Base-by-base conservation (phyloP, 2,797 vertebrate species). In the Anguilla obscura region DNA sequence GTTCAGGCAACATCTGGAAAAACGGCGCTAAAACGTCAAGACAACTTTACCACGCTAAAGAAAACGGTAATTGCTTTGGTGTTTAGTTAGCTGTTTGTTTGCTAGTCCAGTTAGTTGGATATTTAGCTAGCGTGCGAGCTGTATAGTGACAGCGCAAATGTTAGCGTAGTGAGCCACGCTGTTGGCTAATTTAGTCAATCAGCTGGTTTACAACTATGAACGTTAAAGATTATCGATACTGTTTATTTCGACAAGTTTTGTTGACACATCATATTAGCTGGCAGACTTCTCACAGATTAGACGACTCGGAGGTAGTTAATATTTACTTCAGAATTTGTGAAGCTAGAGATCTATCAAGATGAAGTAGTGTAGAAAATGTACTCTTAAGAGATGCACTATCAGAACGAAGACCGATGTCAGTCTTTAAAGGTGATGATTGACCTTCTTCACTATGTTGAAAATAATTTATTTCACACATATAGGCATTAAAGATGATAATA, bases 21-120 rank as follows among this genome's bases (percentile, higher is more conserved):
- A 90, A 82, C 89, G 76, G 90, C 88, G 89, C 80, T 45, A 87
- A 89, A 91, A 93, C 92, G 93, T 93, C 93, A 92, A 85, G 90
- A 91, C 60, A 87, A 89, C 90, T 83, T 89, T 33, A 36, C 27
- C 33, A 91, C 90, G 90, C 79, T 91, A 89, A 91, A 90, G 83
- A 84, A 92, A 91, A 85, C 94, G 94, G 89, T 89, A 87, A 85
- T 58, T 76, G 14, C 21, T 83, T 60, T 45, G 56, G 94, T 83
- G 54, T 87, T 85, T 58, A 40, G 52, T 82, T 52, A 36, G 74
- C 74, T 40, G 30, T 40, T 18, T 14, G 52, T 24, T 60, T 36
- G 9, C 33, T 33, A 40, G 52, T 82, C n/a, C 40, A 54, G 83
- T n/a, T 83, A 48, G 58, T 18, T 48, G 14, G 24, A 9, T 79